A percentile compares a stretch with the other conserved stretches of the same genome.
phyloP scores from a whole-genome alignment of 2,113 vertebrate genomes.

The Ivindomyrus marchei region DNA sequence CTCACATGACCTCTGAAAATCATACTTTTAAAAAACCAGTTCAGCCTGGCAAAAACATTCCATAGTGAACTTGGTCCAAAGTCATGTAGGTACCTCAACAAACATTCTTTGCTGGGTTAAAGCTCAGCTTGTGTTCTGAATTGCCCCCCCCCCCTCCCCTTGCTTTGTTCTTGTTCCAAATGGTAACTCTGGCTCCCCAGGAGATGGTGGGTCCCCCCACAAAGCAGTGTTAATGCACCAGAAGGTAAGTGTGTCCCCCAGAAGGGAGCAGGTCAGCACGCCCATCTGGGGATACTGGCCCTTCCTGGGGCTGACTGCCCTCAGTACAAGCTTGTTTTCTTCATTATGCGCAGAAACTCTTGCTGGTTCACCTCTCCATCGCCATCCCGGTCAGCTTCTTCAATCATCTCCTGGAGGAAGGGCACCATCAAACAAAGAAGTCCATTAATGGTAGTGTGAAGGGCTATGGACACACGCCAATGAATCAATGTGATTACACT shows the following conservation, averaged over 20 bases:
- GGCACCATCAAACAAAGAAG: background rate
- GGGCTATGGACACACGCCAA: background rate
- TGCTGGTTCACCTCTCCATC: constrained; percentile 88
- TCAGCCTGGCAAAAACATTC: background rate
- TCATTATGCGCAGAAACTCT: constrained; percentile 91
- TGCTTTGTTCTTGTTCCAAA: background rate
- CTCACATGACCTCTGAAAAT: background rate
- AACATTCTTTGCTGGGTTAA: background rate
- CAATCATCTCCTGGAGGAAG: constrained; percentile 81
- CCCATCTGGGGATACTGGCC: background rate
- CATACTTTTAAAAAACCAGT: background rate
- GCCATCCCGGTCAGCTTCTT: constrained; percentile 85
- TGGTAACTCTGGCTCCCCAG: background rate
- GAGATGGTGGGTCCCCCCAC: background rate
- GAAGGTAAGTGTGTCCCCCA: background rate
- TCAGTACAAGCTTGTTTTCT: constrained; percentile 88
- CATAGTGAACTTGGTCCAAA: background rate
- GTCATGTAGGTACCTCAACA: background rate
- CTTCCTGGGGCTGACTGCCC: background rate
- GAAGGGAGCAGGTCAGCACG: background rate
- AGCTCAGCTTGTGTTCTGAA: background rate
- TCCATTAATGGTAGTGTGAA: background rate
- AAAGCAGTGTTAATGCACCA: background rate
- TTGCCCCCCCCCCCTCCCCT: background rate
- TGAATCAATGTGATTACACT: background rate